A percentile compares a stretch with the other conserved stretches of the same genome.
Evolutionary conservation across 2,888 invertebrate species (phyloP).

Genomic region (Macrostomum cliftonense): DNA sequence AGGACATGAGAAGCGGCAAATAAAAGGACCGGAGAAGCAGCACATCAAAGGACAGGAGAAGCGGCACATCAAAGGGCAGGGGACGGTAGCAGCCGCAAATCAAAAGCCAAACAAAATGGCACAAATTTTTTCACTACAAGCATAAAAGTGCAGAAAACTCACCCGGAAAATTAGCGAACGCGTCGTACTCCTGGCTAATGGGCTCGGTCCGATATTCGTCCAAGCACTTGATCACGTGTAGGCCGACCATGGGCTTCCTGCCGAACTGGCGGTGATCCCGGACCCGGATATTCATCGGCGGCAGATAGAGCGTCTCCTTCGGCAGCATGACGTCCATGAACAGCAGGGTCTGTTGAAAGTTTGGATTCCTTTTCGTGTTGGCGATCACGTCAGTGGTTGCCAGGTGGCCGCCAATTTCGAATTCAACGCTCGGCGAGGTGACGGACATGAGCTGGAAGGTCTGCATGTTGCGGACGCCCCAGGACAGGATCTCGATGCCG

Average conservation of each 20-base stretch:
- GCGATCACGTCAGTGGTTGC: slow-evolving; percentile 11
- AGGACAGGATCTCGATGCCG: slow-evolving; percentile 16
- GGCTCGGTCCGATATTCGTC: slow-evolving; percentile 5
- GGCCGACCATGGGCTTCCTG: slow-evolving; percentile 15
- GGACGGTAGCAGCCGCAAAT: too few species aligned
- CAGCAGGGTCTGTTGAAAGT: slow-evolving; percentile 14
- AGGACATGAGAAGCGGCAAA: too few species aligned
- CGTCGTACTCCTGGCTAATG: background rate
- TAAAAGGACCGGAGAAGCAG: too few species aligned
- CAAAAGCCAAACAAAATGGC: too few species aligned
- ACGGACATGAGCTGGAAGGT: slow-evolving; percentile 16
- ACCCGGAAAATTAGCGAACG: background rate
- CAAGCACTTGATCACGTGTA: slow-evolving; percentile 9
- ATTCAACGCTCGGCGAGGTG: slow-evolving; percentile 15
- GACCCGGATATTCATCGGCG: slow-evolving; percentile 17
- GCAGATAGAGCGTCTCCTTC: slow-evolving; percentile 17
- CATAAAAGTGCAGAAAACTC: too few species aligned
- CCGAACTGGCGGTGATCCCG: slow-evolving; percentile 18
- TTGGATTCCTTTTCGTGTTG: slow-evolving; percentile 14
- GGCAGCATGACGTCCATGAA: slow-evolving; percentile 18
- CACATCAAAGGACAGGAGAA: too few species aligned
- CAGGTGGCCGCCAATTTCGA: slow-evolving; percentile 15
- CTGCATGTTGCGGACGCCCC: slow-evolving; percentile 17
- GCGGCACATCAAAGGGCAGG: too few species aligned
- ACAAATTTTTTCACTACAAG: too few species aligned